Conservation (phyloP, 2,113 vertebrate species). For the Percina caprodes region DNA sequence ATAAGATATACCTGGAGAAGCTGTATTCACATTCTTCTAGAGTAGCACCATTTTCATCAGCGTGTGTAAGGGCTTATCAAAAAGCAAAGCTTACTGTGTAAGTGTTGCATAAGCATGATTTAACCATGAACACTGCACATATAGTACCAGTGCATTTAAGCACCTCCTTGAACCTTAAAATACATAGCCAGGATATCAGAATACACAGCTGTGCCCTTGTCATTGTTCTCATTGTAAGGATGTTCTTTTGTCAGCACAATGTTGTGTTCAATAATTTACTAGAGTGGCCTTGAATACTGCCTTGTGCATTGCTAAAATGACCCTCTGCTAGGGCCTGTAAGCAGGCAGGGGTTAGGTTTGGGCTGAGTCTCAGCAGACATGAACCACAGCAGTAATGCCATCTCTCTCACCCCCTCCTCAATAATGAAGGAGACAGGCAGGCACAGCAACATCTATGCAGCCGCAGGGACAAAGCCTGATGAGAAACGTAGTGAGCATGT, state of each 20-base stretch:
- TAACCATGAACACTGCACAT: conserved; percentile 29
- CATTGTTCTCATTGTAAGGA: conserved; percentile 37
- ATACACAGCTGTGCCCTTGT: conserved; percentile 38
- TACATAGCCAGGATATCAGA: conserved; percentile 32
- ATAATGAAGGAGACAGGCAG: conserved; percentile 59
- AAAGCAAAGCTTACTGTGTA: conserved; percentile 17
- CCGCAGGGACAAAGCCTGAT: conserved; percentile 7
- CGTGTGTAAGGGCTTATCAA: conserved; percentile 9
- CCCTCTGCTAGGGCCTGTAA: conserved; percentile 31
- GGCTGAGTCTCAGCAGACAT: conserved; percentile 62
- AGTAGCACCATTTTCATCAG: conserved; percentile 25
- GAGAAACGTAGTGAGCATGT: conserved; percentile 7
- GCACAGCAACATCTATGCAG: conserved; percentile 19
- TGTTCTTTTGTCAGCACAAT: conserved; percentile 48
- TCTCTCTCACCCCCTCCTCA: conserved; percentile 50
- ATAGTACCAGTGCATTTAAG: conserved; percentile 18
- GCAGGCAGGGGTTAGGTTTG: conserved; percentile 64
- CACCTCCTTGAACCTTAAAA: conserved; percentile 33
- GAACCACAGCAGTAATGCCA: conserved; percentile 58
- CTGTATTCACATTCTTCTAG: conserved; percentile 6
- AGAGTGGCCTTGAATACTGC: conserved; percentile 48
- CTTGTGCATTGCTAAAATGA: conserved; percentile 40
- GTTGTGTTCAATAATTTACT: conserved; percentile 59
- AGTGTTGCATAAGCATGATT: conserved; percentile 39
- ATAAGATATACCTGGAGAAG: conserved; percentile 13